phyloP scores from a whole-genome alignment of 2,888 invertebrate genomes.

The Leptopilina syphax region DNA sequence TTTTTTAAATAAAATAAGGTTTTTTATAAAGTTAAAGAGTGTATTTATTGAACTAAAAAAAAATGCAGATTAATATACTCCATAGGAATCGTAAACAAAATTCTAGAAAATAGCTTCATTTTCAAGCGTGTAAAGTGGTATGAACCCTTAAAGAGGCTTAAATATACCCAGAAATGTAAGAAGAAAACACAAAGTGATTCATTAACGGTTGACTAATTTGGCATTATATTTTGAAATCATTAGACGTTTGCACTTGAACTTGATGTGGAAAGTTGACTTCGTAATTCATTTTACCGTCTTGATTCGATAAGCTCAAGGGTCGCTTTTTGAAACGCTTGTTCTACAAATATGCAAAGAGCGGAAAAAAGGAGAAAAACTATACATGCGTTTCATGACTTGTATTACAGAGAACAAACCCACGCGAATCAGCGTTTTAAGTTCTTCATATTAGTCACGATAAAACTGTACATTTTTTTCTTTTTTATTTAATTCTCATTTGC shows the following conservation, averaged over 20 bases:
- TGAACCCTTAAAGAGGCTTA: too few relatives aligned
- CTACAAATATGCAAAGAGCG: conserved; percentile 19
- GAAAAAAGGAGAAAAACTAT: conserved; percentile 31
- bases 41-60: too few relatives aligned
- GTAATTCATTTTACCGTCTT: conserved; percentile 16
- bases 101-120: too few relatives aligned
- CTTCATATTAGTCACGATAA: conserved; percentile 30
- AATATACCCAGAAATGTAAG: too few relatives aligned
- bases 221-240: too few relatives aligned
- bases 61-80: too few relatives aligned
- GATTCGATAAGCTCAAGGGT: conserved; percentile 22
- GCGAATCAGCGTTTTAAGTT: conserved; percentile 4
- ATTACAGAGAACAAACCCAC: conserved; percentile 10
- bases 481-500: conserved; percentile 1
- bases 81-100: too few relatives aligned
- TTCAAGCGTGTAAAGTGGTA: too few relatives aligned
- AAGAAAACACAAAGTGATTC: too few relatives aligned
- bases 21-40: too few relatives aligned
- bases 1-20: too few relatives aligned
- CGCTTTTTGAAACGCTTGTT: conserved; percentile 16
- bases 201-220: too few relatives aligned
- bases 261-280: not conserved
- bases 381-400: conserved; percentile 31
- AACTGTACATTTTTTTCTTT: not conserved
- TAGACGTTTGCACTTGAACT: not conserved